Percentiles rank a stretch among this genome's conserved stretches.
These are phyloP conservation scores for Vulpes ferrilata DNA, from an alignment of 2,113 vertebrate species.

Conservation along the genomic window DNA sequence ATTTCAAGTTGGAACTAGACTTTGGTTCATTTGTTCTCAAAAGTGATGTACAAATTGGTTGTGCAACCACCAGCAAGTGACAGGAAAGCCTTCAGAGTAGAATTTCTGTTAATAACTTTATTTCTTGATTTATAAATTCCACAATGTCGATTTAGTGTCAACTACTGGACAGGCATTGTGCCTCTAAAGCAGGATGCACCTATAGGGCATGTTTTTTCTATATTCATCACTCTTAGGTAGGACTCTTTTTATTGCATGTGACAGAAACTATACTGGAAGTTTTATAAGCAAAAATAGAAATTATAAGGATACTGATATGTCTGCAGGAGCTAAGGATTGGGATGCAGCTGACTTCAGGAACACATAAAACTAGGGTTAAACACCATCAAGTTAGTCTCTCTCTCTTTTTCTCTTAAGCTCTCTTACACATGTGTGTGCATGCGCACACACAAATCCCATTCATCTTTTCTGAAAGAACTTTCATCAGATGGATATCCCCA, in stretches of 20 bases:
- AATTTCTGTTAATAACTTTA: conserved; percentile 54
- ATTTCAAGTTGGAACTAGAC: conserved; percentile 75
- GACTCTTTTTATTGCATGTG: not conserved
- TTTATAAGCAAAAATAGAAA: conserved; percentile 32
- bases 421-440: not conserved
- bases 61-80: conserved; percentile 45
- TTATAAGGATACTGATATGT: not conserved
- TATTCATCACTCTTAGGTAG: not conserved
- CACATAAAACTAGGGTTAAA: not conserved
- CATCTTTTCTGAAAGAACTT: conserved; percentile 14
- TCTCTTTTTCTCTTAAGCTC: not conserved
- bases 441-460: not conserved
- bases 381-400: not conserved
- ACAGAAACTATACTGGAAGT: conserved; percentile 49
- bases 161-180: not conserved
- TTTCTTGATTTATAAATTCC: conserved; percentile 52
- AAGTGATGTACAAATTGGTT: conserved; percentile 67
- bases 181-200: conserved; percentile 4
- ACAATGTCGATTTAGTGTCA: not conserved
- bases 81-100: not conserved
- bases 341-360: not conserved
- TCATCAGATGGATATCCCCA: not conserved
- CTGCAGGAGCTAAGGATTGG: not conserved
- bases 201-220: not conserved
- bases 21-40: conserved; percentile 70